These are phyloP conservation scores for Athene cunicularia DNA, from an alignment of 2,113 vertebrate genomes.

Conservation along the genomic window DNA sequence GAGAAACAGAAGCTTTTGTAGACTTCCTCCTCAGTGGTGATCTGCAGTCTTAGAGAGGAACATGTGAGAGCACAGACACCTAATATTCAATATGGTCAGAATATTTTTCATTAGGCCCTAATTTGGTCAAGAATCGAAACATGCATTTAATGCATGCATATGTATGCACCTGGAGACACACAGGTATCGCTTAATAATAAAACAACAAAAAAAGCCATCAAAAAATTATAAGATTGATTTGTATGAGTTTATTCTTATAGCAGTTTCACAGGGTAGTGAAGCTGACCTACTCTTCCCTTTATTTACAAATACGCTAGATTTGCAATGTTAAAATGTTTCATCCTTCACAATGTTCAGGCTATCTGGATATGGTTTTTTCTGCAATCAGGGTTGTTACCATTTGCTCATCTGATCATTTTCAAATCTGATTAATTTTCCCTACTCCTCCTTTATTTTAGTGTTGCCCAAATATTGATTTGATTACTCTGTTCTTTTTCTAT, in stretches of 20 bases:
- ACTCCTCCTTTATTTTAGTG: neutral
- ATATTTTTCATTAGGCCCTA: neutral
- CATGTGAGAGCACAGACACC: neutral
- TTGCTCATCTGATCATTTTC: neutral
- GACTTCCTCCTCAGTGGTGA: neutral
- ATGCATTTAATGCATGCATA: neutral
- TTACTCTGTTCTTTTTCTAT: neutral
- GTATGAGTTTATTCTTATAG: neutral
- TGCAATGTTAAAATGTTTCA: neutral
- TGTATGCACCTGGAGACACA: neutral
- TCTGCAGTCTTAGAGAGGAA: neutral
- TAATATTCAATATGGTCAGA: neutral
- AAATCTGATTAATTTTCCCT: neutral
- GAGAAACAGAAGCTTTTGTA: neutral
- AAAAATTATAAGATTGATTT: neutral
- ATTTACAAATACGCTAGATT: neutral
- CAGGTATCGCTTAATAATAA: neutral
- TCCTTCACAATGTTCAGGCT: neutral
- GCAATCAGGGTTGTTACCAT: neutral
- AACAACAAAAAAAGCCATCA: neutral
- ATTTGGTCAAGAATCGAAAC: neutral
- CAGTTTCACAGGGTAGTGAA: neutral
- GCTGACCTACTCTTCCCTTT: neutral
- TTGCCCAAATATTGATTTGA: neutral
- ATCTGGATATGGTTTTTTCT: neutral